A percentile compares a stretch with the other conserved stretches of the same genome.
Conservation (phyloP, 1,140 invertebrate genomes). For the Lycorma delicatula region DNA sequence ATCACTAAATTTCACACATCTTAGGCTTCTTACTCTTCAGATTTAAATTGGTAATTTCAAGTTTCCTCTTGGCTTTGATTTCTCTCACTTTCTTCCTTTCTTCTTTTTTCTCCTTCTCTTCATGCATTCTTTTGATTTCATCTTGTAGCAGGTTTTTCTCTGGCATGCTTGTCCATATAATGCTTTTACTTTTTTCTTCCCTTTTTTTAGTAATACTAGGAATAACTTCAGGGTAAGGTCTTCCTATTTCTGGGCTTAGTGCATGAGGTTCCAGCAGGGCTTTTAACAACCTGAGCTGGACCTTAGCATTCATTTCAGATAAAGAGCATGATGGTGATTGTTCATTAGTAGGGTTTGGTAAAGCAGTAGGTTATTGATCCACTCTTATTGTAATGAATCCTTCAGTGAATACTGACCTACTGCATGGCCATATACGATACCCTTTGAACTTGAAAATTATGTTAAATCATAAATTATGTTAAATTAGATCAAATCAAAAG, state of each 20-base stretch:
- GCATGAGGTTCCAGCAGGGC: background rate
- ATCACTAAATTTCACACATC: too few relatives aligned
- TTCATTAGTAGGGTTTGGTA: background rate
- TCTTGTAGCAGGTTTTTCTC: background rate
- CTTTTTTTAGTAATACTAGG: background rate
- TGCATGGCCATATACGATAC: background rate
- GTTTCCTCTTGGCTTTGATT: background rate
- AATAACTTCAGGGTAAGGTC: background rate
- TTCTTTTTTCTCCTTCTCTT: background rate
- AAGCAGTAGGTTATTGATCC: background rate
- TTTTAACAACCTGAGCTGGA: background rate
- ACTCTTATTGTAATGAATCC: too few relatives aligned
- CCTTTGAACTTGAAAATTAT: background rate
- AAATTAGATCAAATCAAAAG: background rate
- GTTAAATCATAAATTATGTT: too few relatives aligned
- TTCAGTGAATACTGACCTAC: background rate
- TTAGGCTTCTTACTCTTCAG: too few relatives aligned
- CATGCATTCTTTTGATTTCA: background rate
- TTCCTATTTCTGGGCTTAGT: background rate
- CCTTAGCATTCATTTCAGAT: background rate
- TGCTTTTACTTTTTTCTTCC: background rate
- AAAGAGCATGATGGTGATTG: too few relatives aligned
- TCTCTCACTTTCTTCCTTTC: background rate
- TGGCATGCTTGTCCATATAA: background rate
- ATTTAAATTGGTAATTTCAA: too few relatives aligned